Conservation (phyloP, 1,140 invertebrate species). For the Apis dorsata region DNA sequence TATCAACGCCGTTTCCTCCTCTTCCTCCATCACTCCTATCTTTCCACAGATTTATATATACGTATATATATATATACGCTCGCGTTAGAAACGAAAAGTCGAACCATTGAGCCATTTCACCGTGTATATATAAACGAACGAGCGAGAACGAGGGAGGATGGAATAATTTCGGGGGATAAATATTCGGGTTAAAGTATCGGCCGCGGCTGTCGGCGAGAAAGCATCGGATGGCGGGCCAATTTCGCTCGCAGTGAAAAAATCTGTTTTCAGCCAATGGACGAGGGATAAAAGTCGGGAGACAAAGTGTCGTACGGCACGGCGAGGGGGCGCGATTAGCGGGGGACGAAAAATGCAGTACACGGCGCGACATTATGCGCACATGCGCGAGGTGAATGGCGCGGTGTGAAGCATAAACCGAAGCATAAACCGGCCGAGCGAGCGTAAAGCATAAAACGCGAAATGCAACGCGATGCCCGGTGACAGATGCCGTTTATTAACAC, state of each 20-base stretch:
- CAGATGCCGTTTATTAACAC: slow-evolving; percentile 78
- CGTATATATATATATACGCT: not conserved
- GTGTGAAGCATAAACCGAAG: slow-evolving; percentile 77
- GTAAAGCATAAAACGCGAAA: slow-evolving; percentile 77
- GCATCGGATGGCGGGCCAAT: slow-evolving; percentile 12
- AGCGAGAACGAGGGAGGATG: not conserved
- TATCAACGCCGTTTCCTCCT: slow-evolving; percentile 28
- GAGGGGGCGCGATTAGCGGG: slow-evolving; percentile 55
- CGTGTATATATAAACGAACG: not conserved
- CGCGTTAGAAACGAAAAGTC: too few species aligned
- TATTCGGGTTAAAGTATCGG: not conserved
- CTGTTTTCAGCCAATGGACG: slow-evolving; percentile 35
- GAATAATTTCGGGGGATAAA: slow-evolving; percentile 54
- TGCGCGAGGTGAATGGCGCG: slow-evolving; percentile 27
- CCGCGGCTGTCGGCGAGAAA: not conserved
- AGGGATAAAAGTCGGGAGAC: slow-evolving; percentile 56
- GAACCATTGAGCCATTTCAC: too few species aligned
- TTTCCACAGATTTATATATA: too few species aligned
- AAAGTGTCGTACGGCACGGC: slow-evolving; percentile 37
- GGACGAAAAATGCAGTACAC: slow-evolving; percentile 42
- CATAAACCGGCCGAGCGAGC: slow-evolving; percentile 72
- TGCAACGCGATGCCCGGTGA: slow-evolving; percentile 74
- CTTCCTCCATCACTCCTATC: slow-evolving; percentile 2
- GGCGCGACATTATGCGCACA: slow-evolving; percentile 55
- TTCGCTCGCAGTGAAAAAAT: slow-evolving; percentile 46